phyloP scores from a whole-genome alignment of 2,113 vertebrate genomes.

The Hippoglossus stenolepis region DNA sequence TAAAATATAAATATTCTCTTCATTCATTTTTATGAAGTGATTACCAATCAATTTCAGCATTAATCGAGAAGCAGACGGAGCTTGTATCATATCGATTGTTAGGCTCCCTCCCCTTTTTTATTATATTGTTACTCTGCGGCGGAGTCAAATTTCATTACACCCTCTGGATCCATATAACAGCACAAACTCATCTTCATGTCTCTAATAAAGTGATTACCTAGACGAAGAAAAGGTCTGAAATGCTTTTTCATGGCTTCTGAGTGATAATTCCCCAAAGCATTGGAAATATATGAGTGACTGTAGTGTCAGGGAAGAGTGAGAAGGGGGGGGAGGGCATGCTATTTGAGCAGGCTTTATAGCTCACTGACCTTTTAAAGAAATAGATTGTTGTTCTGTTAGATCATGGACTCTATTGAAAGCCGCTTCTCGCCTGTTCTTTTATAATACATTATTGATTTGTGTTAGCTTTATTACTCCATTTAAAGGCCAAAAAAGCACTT shows the following conservation, averaged over 20 bases:
- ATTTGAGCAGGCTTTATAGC: conserved; percentile 72
- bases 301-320: conserved; percentile 54
- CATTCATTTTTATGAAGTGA: neutral
- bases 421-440: conserved; percentile 66
- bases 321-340: neutral
- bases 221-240: conserved; percentile 73
- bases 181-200: conserved; percentile 84
- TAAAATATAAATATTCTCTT: neutral
- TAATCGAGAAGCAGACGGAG: conserved; percentile 24
- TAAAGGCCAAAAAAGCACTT: conserved; percentile 58
- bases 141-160: conserved; percentile 85
- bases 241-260: conserved; percentile 67
- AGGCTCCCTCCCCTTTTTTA: conserved; percentile 64
- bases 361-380: conserved; percentile 84
- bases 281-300: conserved; percentile 63
- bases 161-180: conserved; percentile 83
- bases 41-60: conserved; percentile 30
- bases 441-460: conserved; percentile 82
- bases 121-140: conserved; percentile 78
- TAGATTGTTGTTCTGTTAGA: conserved; percentile 73
- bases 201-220: conserved; percentile 82
- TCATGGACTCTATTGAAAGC: conserved; percentile 69
- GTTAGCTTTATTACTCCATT: conserved; percentile 68
- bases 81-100: conserved; percentile 63
- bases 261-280: conserved; percentile 76